Percentiles rank a stretch among this genome's conserved stretches.
phyloP scores from a whole-genome alignment of 2,113 vertebrate species.

The Ptyas mucosa region DNA sequence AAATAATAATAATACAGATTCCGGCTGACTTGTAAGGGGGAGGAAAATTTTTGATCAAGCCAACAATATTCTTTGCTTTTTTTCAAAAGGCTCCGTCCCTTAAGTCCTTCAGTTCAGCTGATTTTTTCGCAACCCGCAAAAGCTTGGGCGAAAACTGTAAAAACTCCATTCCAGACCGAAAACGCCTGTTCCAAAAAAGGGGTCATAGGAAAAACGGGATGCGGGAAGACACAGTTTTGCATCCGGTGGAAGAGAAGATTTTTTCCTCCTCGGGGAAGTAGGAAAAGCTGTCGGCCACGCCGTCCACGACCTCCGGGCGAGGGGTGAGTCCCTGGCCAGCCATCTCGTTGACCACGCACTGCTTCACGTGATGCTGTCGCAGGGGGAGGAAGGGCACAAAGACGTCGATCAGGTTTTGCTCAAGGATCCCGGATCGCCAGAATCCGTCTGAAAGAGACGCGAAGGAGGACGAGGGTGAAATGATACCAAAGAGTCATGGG shows the following conservation, averaged over 20 bases:
- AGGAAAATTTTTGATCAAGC: too few species aligned
- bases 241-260: conserved; percentile 88
- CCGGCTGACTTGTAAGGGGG: background rate
- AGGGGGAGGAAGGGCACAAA: conserved; percentile 91
- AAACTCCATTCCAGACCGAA: background rate
- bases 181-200: accelerated
- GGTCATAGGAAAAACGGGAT: conserved; percentile 82
- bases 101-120: background rate
- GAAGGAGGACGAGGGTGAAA: background rate
- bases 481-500: accelerated
- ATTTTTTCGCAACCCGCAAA: background rate
- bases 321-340: conserved; percentile 72
- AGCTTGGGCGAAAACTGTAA: background rate
- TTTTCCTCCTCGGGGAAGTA: conserved; percentile 79
- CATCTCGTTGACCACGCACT: conserved; percentile 78
- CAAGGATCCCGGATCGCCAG: conserved; percentile 81
- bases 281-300: conserved; percentile 76
- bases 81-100: background rate
- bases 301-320: conserved; percentile 61
- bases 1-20: background rate
- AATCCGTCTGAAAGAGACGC: conserved; percentile 78
- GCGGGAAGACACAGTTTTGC: conserved; percentile 85
- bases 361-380: conserved; percentile 78
- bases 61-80: background rate
- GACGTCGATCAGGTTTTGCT: conserved; percentile 75